Conservation (phyloP, 2,797 vertebrate genomes). For the Notolepis coatsorum region DNA sequence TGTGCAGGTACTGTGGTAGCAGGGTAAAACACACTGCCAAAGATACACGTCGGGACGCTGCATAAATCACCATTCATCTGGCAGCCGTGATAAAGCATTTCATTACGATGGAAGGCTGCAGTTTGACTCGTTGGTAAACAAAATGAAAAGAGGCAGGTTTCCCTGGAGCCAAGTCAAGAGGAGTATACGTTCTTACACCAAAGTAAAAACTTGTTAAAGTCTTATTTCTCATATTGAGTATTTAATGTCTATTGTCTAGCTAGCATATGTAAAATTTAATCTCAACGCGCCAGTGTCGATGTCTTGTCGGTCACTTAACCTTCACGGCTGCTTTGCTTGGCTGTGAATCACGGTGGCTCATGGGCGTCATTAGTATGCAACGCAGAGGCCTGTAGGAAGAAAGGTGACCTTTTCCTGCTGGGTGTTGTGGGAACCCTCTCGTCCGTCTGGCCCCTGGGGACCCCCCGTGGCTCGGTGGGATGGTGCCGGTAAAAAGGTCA, state of each 20-base stretch:
- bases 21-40: neutral
- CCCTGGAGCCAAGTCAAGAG: neutral
- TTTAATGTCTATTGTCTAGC: no score
- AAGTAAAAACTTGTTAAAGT: neutral
- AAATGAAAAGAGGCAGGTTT: neutral
- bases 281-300: neutral
- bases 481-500: conserved; percentile 12
- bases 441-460: conserved; percentile 54
- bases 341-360: conserved; percentile 36
- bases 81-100: neutral
- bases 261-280: neutral
- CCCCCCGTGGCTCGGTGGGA: conserved; percentile 39
- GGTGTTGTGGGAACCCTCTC: conserved; percentile 48
- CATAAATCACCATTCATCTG: conserved; percentile 14
- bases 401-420: conserved; percentile 65
- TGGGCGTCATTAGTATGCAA: conserved; percentile 13
- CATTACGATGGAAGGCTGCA: neutral
- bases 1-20: no score
- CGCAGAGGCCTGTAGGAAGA: conserved; percentile 40
- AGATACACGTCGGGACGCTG: neutral
- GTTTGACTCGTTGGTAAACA: neutral
- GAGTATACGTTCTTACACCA: neutral
- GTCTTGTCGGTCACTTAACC: no score
- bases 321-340: neutral
- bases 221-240: neutral